Evolutionary conservation across 2,797 vertebrate species (phyloP), one percentile per base, ranked within the genome.

Genomic region (Huso huso): DNA sequence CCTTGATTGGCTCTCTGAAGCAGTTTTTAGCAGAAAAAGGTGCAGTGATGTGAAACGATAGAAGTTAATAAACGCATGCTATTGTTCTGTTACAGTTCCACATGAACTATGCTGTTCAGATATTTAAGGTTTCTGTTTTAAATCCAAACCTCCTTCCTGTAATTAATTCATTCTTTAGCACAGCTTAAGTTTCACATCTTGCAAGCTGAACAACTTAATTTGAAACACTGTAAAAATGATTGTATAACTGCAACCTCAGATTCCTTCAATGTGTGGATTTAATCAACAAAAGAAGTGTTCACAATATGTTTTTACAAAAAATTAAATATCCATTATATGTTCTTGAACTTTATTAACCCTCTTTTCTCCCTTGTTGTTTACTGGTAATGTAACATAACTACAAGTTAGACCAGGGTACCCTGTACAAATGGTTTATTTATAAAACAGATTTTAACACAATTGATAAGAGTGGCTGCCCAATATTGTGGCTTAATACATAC

Each of bases 61-160:
- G 81, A 76, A 78, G 7, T 52, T 13, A 49, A 18, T 51, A 51
- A 61, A 66, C 48, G 60, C 48, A 15, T 50, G 48, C 48, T 77
- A 79, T 81, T 81, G 71, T 75, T 80, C 69, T 69, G 76, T 81
- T 69, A 79, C 76, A 76, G 75, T 76, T 78, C 75, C 78, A 71
- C 77, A 48, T 49, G 48, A 63, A 49, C 58, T 50, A 10, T 11
- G 8, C 13, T 48, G 51, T 9, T 10, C 60, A 83, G 83, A 87
- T 79, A 82, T 82, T 76, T 80, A 82, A 86, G 75, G 72, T 73
- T 84, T 78, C 78, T 50, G 72, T 72, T 72, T 18, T n/a, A 50
- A 37, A 11, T 58, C 78, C 69, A 71, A 52, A 76, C 75, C 77
- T 79, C 86, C 87, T 89, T 88, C 85, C 85, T 86, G 83, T 75